phyloP scores from a whole-genome alignment of 2,888 invertebrate genomes.

The Macaria notata region DNA sequence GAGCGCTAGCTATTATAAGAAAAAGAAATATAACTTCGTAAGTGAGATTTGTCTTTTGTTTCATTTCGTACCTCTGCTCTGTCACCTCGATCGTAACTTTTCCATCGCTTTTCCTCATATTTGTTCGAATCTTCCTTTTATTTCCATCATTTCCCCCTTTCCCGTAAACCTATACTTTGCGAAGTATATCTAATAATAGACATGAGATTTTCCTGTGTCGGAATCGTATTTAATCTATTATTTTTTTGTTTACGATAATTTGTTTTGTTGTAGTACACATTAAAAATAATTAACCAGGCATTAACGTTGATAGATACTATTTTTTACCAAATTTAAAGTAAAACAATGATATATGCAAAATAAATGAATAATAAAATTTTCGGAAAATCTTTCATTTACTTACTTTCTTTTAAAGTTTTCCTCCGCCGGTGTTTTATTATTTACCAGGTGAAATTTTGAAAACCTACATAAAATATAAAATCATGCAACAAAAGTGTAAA shows the following conservation, averaged over 20 bases:
- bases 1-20: no score
- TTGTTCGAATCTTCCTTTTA: slow-evolving; percentile 9
- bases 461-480: no score
- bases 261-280: not conserved
- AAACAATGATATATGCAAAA: no score
- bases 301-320: no score
- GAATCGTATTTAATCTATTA: slow-evolving; percentile 4
- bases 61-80: slow-evolving; percentile 5
- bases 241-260: not conserved
- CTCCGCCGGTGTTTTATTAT: no score
- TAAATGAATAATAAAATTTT: not conserved
- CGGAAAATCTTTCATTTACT: not conserved
- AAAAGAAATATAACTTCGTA: no score
- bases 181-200: slow-evolving; percentile 23
- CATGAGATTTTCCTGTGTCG: slow-evolving; percentile 21
- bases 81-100: slow-evolving; percentile 13
- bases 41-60: slow-evolving; percentile 1
- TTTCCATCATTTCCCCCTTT: slow-evolving; percentile 16
- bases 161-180: slow-evolving; percentile 15
- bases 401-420: not conserved
- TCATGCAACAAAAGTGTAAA: no score
- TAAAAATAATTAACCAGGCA: no score
- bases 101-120: slow-evolving; percentile 10
- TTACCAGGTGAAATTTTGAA: no score
- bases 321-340: no score